A percentile compares a stretch with the other conserved stretches of the same genome.
phyloP scores from a whole-genome alignment of 2,797 vertebrate genomes.

The Crypturellus tataupa region DNA sequence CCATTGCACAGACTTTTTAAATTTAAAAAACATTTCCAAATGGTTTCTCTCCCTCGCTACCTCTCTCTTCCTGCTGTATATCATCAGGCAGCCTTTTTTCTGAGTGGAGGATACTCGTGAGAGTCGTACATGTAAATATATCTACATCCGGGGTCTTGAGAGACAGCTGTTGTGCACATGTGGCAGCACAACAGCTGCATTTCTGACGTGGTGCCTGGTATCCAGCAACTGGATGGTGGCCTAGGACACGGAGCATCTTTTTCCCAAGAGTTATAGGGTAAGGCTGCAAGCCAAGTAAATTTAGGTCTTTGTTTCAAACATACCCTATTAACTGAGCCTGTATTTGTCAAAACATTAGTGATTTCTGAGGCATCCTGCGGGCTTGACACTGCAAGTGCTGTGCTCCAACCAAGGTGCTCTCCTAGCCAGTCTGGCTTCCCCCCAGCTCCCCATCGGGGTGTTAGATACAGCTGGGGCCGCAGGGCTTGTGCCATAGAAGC shows the following conservation, averaged over 20 bases:
- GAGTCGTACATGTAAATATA: background rate
- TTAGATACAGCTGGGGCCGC: background rate
- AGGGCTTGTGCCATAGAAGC: background rate
- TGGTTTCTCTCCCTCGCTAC: accelerated
- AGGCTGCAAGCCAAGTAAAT: background rate
- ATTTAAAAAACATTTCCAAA: background rate
- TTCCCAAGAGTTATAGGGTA: background rate
- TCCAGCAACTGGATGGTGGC: background rate
- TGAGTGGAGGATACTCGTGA: background rate
- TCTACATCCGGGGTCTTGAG: background rate
- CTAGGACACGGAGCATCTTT: accelerated
- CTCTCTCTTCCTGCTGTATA: background rate
- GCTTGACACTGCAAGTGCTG: accelerated
- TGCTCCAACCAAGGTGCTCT: accelerated
- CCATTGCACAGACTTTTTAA: background rate
- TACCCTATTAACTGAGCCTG: background rate
- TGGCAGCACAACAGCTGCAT: background rate
- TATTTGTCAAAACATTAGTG: background rate
- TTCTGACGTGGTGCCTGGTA: background rate
- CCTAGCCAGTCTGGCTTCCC: background rate
- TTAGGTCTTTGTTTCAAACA: background rate
- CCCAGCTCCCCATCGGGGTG: background rate
- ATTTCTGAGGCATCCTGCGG: accelerated
- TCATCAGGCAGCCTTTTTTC: background rate
- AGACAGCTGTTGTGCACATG: background rate